These are phyloP conservation scores for Triops longicaudatus DNA, from an alignment of 1,140 invertebrate genomes.

Conservation along the genomic window DNA sequence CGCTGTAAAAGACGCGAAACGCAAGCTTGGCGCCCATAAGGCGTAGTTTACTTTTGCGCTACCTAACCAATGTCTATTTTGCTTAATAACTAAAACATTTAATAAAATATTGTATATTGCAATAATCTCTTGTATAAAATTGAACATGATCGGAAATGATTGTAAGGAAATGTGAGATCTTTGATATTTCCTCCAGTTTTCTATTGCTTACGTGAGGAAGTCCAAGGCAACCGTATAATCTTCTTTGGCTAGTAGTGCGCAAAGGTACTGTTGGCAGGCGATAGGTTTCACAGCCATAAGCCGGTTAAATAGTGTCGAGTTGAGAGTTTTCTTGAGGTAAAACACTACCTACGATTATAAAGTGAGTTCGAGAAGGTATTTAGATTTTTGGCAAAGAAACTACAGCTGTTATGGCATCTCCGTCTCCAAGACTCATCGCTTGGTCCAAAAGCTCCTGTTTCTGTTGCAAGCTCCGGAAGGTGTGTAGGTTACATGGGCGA, in stretches of 20 bases:
- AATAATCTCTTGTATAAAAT: too few species aligned
- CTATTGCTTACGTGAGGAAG: neutral
- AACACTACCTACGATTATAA: neutral
- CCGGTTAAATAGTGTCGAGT: neutral
- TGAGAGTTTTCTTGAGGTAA: neutral
- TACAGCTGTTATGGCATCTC: neutral
- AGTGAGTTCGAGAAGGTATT: neutral
- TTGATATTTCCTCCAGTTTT: too few species aligned
- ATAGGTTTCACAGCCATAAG: neutral
- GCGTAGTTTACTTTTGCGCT: neutral
- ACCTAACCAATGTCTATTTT: neutral
- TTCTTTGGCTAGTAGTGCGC: neutral
- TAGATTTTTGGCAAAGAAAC: neutral
- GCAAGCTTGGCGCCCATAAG: too few species aligned
- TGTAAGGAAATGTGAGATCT: too few species aligned
- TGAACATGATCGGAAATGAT: too few species aligned
- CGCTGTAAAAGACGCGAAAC: too few species aligned
- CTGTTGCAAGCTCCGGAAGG: neutral
- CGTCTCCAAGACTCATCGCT: neutral
- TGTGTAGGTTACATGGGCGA: neutral
- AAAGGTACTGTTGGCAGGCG: neutral
- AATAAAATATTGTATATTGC: too few species aligned
- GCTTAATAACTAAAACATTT: too few species aligned
- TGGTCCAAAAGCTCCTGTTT: neutral
- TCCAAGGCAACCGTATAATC: neutral